Percentiles rank a stretch among this genome's conserved stretches.
Conservation (phyloP, 2,113 vertebrate species). For the Anarhynchus alexandrinus region DNA sequence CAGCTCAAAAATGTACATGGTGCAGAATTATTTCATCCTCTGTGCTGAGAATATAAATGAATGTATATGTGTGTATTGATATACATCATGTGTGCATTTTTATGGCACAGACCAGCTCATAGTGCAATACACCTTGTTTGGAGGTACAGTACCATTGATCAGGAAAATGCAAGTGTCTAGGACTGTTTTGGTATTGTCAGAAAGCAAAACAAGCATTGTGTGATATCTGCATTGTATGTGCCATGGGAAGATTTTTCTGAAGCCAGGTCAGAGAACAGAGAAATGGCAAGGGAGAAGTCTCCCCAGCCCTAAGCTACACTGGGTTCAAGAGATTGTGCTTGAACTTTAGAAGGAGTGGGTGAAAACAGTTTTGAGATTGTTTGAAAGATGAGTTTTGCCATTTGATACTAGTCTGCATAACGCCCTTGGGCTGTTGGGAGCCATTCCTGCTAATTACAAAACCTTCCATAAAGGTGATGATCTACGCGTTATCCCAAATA, state of each 20-base stretch:
- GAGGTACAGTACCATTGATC: conserved; percentile 14
- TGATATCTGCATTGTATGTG: background rate
- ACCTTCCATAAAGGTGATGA: background rate
- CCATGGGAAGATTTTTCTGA: background rate
- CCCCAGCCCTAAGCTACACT: background rate
- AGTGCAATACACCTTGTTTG: background rate
- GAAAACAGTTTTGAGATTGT: background rate
- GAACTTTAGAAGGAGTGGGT: background rate
- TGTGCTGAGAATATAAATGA: conserved; percentile 64
- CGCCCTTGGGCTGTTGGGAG: background rate
- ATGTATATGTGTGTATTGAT: background rate
- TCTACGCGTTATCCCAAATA: background rate
- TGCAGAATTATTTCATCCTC: conserved; percentile 65
- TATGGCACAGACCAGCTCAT: background rate
- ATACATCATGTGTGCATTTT: background rate
- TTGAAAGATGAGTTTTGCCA: background rate
- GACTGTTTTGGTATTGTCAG: conserved; percentile 24
- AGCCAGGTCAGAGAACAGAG: background rate
- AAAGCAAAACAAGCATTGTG: background rate
- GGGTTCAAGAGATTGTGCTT: background rate
- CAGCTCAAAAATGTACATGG: conserved; percentile 61
- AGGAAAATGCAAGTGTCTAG: conserved; percentile 16
- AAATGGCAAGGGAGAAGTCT: background rate
- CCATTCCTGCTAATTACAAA: background rate
- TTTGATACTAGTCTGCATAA: background rate